Evolutionary conservation across 2,113 vertebrate genomes (phyloP), one percentile per base, ranked within the genome.

Genomic region (Pycnonotus jocosus): DNA sequence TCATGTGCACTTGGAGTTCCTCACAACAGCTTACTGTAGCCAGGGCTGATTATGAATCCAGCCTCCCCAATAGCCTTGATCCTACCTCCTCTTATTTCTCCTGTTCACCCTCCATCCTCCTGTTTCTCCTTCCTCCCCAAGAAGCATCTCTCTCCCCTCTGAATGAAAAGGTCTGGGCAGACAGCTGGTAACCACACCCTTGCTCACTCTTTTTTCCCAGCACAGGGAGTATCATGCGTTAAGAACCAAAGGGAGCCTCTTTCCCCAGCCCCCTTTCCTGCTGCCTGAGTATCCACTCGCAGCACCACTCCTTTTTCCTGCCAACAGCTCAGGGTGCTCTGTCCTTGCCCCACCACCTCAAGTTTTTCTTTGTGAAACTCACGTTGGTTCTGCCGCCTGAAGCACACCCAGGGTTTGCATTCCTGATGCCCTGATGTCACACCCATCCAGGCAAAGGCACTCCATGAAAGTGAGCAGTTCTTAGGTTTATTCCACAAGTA

Each of bases 391-490:
- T 42, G 45, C 42, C 1, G 8, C 35, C 53, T 71, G 58, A 48
- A 81, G 11, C 44, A 51, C 16, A 78, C 38, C 37, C 3, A 0
- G n/a, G 27, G 12, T 50, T 76, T 37, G 31, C 37, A 45, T 81
- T 82, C 56, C 48, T 64, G 44, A 38, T 22, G 45, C 28, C 23
- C 38, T 38, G 38, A 17, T 0, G 0, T 35, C 60, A 57, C 42
- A 88, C 7, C 9, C 24, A 50, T 15, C 25, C 35, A 83, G 47
- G 35, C 23, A 81, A 90, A 82, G 15, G 53, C 65, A 64, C 2
- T 60, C 35, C 28, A 33, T 8, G 1, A 30, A 71, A n/a, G 42
- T 12, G 40, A 76, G 33, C 15, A 40, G 1, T 0, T 21, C 35
- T 77, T 60, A 10, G 19, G 58, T 62, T 91, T 51, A 50, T 70